A percentile compares a stretch with the other conserved stretches of the same genome.
Conservation (phyloP, 2,113 vertebrate species). For the Arothron firmamentum region DNA sequence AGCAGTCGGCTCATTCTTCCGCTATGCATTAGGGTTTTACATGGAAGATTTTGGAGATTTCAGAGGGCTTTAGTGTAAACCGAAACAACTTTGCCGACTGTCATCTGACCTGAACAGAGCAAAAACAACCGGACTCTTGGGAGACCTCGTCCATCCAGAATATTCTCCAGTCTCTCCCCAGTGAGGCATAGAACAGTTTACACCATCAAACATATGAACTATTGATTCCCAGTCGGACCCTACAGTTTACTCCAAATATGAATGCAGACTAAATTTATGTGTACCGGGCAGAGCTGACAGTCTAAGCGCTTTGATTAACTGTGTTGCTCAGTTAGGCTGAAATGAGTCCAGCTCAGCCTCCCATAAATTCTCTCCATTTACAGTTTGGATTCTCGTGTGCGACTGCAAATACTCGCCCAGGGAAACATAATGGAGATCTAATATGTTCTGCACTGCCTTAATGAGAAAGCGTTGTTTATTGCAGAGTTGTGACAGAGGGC, state of each 20-base stretch:
- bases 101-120: slow-evolving; percentile 9
- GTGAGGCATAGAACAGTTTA: slow-evolving; percentile 13
- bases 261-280: slow-evolving; percentile 19
- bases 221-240: slow-evolving; percentile 34
- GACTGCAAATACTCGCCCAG: neutral
- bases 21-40: no score
- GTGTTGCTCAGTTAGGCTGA: slow-evolving; percentile 18
- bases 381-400: neutral
- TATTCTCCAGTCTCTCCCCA: slow-evolving; percentile 5
- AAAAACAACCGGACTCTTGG: slow-evolving; percentile 8
- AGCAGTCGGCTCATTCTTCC: no score
- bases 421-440: neutral
- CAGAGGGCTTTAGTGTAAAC: no score
- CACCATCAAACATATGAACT: slow-evolving; percentile 23
- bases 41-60: no score
- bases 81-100: slow-evolving; percentile 2
- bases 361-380: neutral
- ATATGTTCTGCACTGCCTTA: neutral
- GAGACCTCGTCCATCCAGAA: slow-evolving; percentile 1
- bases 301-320: slow-evolving; percentile 34
- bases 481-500: neutral
- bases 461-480: neutral
- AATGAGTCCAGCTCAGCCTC: slow-evolving; percentile 8
- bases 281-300: slow-evolving; percentile 13
- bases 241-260: slow-evolving; percentile 19